Conservation (phyloP, 2,888 invertebrate species). For the Callyntrura sp. region DNA sequence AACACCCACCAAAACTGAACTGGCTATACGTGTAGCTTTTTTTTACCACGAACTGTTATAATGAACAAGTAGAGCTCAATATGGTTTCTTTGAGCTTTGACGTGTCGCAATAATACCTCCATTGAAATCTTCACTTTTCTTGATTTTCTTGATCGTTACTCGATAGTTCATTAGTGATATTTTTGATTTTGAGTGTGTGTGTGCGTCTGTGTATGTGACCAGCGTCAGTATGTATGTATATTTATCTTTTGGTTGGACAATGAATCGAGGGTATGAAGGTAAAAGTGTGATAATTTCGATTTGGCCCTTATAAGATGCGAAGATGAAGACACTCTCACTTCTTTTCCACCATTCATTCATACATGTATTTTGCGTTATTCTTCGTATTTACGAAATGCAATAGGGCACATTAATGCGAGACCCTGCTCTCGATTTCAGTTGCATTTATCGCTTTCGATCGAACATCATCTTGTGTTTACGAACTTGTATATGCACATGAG, state of each 20-base stretch:
- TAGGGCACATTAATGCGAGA: not conserved
- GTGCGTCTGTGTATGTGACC: not conserved
- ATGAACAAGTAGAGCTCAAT: not conserved
- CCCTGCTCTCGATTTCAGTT: conserved; percentile 37
- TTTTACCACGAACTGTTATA: not conserved
- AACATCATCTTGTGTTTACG: not conserved
- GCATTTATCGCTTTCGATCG: not conserved
- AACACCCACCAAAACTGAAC: conserved; percentile 5
- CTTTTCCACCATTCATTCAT: not conserved
- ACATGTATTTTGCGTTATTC: not conserved
- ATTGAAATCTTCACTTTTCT: conserved; percentile 31
- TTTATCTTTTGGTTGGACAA: conserved; percentile 1
- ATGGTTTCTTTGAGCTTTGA: not conserved
- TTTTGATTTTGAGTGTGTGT: conserved; percentile 23
- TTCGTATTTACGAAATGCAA: conserved; percentile 23
- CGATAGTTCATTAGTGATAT: conserved; percentile 56
- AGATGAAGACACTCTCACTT: conserved; percentile 37
- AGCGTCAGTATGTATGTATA: too few species aligned
- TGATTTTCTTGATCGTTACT: conserved; percentile 12
- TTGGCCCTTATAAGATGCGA: not conserved
- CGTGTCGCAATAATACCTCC: conserved; percentile 19
- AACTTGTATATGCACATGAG: too few species aligned
- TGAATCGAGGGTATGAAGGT: conserved; percentile 16
- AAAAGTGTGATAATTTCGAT: conserved; percentile 15
- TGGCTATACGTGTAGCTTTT: not conserved